phyloP scores from a whole-genome alignment of 30 jellyfish, hydroid and myxozoan genomes.

The Aurelia aurita region DNA sequence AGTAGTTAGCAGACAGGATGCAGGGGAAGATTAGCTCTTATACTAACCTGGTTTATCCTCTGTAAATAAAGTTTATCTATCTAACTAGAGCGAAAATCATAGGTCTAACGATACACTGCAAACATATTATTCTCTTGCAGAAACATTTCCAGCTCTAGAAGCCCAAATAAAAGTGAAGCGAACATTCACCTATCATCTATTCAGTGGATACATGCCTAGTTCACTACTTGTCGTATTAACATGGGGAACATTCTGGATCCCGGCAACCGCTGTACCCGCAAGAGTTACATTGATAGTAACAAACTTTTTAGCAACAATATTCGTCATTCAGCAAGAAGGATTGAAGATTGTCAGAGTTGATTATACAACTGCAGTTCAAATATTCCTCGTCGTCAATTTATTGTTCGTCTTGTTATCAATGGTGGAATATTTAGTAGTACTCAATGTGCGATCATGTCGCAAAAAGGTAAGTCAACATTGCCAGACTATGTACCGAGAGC shows the following conservation, averaged over 20 bases:
- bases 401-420: conserved; percentile 54
- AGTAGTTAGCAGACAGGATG: too few species aligned
- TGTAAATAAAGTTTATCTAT: too few species aligned
- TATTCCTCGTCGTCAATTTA: conserved; percentile 48
- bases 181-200: conserved; percentile 56
- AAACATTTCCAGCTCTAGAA: conserved; percentile 18
- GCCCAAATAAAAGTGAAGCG: conserved; percentile 36
- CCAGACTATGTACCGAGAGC: too few species aligned
- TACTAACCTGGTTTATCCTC: too few species aligned
- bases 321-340: conserved; percentile 69
- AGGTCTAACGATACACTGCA: too few species aligned
- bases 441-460: not conserved
- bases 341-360: conserved; percentile 58
- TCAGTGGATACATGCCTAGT: conserved; percentile 65
- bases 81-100: too few species aligned
- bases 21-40: too few species aligned
- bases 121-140: conserved; percentile 21
- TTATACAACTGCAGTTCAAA: conserved; percentile 73
- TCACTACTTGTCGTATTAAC: conserved; percentile 47
- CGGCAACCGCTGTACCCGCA: conserved; percentile 82
- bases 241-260: conserved; percentile 83
- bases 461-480: conserved; percentile 8
- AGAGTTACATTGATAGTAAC: conserved; percentile 78
- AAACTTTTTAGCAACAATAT: conserved; percentile 59
- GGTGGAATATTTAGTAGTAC: conserved; percentile 71